Percentiles rank a stretch among this genome's conserved stretches.
Conservation (phyloP, 2,888 invertebrate species). For the Actias luna region DNA sequence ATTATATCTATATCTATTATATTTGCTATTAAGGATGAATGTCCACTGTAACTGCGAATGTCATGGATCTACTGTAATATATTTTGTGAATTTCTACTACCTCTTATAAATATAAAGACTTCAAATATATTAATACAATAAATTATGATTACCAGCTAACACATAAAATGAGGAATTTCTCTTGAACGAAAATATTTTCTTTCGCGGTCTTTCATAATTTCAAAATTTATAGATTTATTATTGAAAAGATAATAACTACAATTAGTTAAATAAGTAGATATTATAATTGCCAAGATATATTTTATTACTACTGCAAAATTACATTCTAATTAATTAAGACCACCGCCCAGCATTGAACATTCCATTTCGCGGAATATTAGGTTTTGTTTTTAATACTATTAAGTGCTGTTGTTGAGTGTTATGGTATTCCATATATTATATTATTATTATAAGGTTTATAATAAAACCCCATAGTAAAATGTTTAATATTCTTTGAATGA, state of each 20-base stretch:
- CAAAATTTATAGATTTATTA: not conserved
- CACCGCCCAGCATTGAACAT: constrained; percentile 36
- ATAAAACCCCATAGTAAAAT: constrained; percentile 6
- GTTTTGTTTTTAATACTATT: constrained; percentile 63
- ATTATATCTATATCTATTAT: not conserved
- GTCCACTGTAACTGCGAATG: not conserved
- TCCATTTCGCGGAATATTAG: constrained; percentile 51
- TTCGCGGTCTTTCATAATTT: too few relatives aligned
- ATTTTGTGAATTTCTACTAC: not conserved
- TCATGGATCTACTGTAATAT: not conserved
- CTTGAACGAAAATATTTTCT: too few relatives aligned
- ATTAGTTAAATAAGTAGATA: not conserved
- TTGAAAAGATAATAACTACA: not conserved
- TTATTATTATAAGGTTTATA: constrained; percentile 27
- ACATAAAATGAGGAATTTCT: too few relatives aligned
- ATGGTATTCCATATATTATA: constrained; percentile 46
- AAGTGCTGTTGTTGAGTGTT: constrained; percentile 40
- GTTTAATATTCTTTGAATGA: not conserved
- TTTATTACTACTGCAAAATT: constrained; percentile 29
- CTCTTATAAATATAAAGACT: not conserved
- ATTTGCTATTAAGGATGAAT: not conserved
- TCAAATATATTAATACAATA: not conserved
- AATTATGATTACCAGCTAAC: not conserved
- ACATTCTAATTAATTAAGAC: constrained; percentile 48
- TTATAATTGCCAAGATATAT: constrained; percentile 23